Base-by-base conservation (phyloP, 2,797 vertebrate species). In the Margarornis squamiger region DNA sequence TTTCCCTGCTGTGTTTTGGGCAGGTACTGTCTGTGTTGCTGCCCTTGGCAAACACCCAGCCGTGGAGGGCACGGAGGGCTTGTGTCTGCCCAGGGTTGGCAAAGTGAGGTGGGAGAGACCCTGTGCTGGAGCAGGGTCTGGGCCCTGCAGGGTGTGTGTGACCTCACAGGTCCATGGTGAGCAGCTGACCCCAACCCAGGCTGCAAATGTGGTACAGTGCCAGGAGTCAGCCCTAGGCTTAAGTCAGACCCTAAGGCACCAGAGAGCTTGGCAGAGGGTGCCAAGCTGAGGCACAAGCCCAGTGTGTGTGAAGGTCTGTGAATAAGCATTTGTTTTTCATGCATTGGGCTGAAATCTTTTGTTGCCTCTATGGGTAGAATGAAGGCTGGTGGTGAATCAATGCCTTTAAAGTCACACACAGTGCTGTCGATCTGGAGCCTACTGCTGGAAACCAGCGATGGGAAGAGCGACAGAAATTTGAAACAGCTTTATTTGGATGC, bases 401-500 rank as follows among this genome's bases (percentile, higher is more conserved):
- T 58, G 67, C 34, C 55, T 79, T 85, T 67, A 45, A 86, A 93
- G 38, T 52, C 43, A 24, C 79, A 32, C 43, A 8, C 13, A 27
- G 55, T 27, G 72, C 51, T 93, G 75, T 57, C 51, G 82, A 34
- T 78, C 36, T 3, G 30, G 71, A 91, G 58, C 66, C 46, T 57
- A 15, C 84, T 78, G 77, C 84, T 93, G 15, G 34, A 75, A 70
- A 63, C 39, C 27, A 49, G 39, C 8, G 66, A 27, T 52, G 52
- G 14, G 24, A 29, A 81, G 77, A 73, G 63, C 1, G 7, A 55
- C 62, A 84, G 70, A 75, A 54, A 65, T 84, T 66, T 75, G 43
- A 73, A 90, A 49, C 46, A 43, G 74, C 74, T 92, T 71, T 84
- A 39, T 92, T 39, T 87, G 86, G 74, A 75, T 73, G 84, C 66